A percentile compares a stretch with the other conserved stretches of the same genome.
These are phyloP conservation scores for Heliconius nattereri DNA, from an alignment of 1,140 invertebrate species.

Conservation along the genomic window DNA sequence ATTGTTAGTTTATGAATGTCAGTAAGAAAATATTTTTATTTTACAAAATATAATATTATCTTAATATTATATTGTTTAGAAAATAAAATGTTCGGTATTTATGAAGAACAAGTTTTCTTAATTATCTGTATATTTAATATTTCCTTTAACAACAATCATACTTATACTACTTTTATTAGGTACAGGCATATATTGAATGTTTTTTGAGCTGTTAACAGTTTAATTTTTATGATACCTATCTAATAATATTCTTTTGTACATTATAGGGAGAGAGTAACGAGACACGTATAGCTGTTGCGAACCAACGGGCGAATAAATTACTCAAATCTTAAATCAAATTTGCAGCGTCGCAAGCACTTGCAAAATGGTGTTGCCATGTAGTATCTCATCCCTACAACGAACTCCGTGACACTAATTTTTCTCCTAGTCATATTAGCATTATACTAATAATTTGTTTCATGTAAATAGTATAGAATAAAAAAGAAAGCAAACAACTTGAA, in stretches of 20 bases:
- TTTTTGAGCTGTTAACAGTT: conserved; percentile 17
- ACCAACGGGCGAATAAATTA: conserved; percentile 89
- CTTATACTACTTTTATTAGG: neutral
- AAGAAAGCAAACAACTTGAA: neutral
- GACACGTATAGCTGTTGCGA: conserved; percentile 90
- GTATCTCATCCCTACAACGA: conserved; percentile 23
- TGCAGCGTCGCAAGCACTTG: conserved; percentile 13
- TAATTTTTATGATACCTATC: neutral
- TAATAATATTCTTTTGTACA: conserved; percentile 32
- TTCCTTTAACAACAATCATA: too few species aligned
- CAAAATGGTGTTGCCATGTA: conserved; percentile 23
- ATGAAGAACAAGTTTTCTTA: too few species aligned
- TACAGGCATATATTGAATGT: neutral
- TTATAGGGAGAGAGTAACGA: conserved; percentile 89
- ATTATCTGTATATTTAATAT: too few species aligned
- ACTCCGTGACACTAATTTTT: conserved; percentile 15
- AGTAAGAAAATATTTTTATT: neutral
- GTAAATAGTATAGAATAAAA: conserved; percentile 11
- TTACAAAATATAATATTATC: neutral
- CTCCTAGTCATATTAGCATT: conserved; percentile 11
- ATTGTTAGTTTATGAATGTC: neutral
- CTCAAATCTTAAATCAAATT: conserved; percentile 84
- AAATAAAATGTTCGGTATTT: too few species aligned
- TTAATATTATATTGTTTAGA: neutral
- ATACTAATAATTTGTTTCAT: neutral